Percentiles rank a stretch among this genome's conserved stretches.
These are phyloP conservation scores for Schlechtendalia chinensis DNA, from an alignment of 1,140 invertebrate species.

Conservation along the genomic window DNA sequence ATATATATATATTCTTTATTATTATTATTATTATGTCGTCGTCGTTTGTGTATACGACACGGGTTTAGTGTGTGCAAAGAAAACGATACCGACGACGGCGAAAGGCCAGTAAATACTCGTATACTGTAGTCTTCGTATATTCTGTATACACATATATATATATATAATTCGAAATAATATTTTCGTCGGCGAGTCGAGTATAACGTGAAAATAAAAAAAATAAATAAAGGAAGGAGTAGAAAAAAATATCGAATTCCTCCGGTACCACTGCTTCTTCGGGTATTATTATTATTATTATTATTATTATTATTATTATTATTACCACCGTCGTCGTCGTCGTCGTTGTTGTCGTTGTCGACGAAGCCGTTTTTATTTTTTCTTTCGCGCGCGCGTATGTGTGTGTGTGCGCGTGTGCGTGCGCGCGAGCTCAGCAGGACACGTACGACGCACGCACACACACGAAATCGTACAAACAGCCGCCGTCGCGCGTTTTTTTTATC, in stretches of 20 bases:
- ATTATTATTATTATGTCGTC: neutral
- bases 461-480: slow-evolving; percentile 3
- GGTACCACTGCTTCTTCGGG: neutral
- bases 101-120: no score
- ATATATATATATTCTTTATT: neutral
- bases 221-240: neutral
- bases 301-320: neutral
- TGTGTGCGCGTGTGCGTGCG: neutral
- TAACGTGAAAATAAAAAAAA: no score
- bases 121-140: no score
- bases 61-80: no score
- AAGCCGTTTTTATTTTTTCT: slow-evolving; percentile 29
- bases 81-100: no score
- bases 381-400: neutral
- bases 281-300: neutral
- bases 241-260: slow-evolving; percentile 25
- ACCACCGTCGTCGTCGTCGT: neutral
- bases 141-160: neutral
- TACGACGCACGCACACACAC: slow-evolving; percentile 3
- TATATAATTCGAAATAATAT: neutral
- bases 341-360: neutral
- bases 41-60: neutral
- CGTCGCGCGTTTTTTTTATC: slow-evolving; percentile 16
- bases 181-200: no score
- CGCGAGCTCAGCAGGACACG: neutral